Evolutionary conservation across 1,140 invertebrate species (phyloP).

Genomic region (Tetramorium simillimum): DNA sequence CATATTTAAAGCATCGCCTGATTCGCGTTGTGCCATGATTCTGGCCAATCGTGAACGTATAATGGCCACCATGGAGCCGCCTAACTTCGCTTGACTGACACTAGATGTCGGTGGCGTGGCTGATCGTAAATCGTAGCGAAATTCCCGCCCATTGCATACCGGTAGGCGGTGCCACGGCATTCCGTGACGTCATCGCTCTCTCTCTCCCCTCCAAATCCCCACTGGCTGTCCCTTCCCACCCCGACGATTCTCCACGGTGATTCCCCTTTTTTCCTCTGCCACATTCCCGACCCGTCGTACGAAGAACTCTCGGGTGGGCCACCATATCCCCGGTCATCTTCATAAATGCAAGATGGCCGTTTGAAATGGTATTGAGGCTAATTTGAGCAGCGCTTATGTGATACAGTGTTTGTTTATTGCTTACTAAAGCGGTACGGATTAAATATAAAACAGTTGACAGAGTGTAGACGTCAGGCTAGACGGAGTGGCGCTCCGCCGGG

Average conservation of each 20-base stretch:
- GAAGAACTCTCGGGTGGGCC: constrained; percentile 77
- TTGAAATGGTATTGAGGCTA: constrained; percentile 85
- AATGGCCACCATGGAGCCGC: constrained; percentile 82
- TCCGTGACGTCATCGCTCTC: constrained; percentile 69
- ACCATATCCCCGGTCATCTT: constrained; percentile 83
- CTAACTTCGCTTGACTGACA: constrained; percentile 72
- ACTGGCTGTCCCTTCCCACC: constrained; percentile 59
- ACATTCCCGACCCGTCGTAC: constrained; percentile 21
- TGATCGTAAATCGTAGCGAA: constrained; percentile 82
- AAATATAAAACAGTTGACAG: constrained; percentile 85
- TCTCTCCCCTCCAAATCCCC: constrained; percentile 69
- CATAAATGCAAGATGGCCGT: constrained; percentile 84
- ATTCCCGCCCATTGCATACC: constrained; percentile 84
- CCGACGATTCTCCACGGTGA: not conserved
- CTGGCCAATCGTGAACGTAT: constrained; percentile 83
- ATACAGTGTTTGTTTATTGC: constrained; percentile 85
- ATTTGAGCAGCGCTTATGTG: constrained; percentile 84
- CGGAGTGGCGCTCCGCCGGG: constrained; percentile 82
- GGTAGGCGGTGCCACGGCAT: constrained; percentile 82
- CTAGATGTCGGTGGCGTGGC: constrained; percentile 81
- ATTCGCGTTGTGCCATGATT: constrained; percentile 82
- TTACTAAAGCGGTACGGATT: constrained; percentile 85
- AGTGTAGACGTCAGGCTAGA: constrained; percentile 82
- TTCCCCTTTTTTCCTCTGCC: constrained; percentile 3
- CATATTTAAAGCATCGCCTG: constrained; percentile 81